Evolutionary conservation across 2,888 invertebrate species (phyloP), one percentile per base, ranked within the genome.

Genomic region (Andrena bicolor): DNA sequence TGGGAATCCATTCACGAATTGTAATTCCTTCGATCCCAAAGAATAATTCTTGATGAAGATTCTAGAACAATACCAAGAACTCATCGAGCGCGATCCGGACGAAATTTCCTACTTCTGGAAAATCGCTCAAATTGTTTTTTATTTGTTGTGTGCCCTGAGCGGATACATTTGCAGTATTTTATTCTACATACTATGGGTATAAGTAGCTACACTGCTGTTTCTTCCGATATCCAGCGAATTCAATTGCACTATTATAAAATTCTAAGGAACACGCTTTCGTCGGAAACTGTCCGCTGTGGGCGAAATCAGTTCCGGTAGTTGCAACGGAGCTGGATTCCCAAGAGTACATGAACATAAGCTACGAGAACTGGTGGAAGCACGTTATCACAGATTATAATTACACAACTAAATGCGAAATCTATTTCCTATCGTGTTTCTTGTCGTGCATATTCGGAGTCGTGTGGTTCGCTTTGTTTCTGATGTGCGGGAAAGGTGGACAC

Each of bases 401-500:
- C 51, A 58, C 64, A 41, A 13, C 8, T 41, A 30, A 2, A 41
- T 86, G 86, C 6, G 23, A 61, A 10, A 20, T 77, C 1, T 86
- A 80, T 49, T 79, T 77, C n/a, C 41, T 61, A 7, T 49, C 63
- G 8, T 71, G 51, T 48, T 64, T 77, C 10, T 91, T 94, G 23
- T 95, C 95, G 0, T 95, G 94, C 0, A 94, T 95, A 64, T 95
- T 94, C 77, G 95, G 95, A 0, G 92, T 95, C 1, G 92, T 94
- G 20, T 95, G 95, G 95, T 94, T 95, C 6, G 94, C 94, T 2
- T 94, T 95, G 92, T 95, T 95, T 80, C 90, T 94, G 3, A 95
- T 95, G 94, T 95, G 95, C 84, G 95, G 95, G 0, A 94, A 94
- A 48, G 95, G 95, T n/a, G 95, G 94, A 72, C 92, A 94, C 64